Evolutionary conservation across 1,140 invertebrate genomes (phyloP), one percentile per base, ranked within the genome.

Genomic region (Bombus superbus): DNA sequence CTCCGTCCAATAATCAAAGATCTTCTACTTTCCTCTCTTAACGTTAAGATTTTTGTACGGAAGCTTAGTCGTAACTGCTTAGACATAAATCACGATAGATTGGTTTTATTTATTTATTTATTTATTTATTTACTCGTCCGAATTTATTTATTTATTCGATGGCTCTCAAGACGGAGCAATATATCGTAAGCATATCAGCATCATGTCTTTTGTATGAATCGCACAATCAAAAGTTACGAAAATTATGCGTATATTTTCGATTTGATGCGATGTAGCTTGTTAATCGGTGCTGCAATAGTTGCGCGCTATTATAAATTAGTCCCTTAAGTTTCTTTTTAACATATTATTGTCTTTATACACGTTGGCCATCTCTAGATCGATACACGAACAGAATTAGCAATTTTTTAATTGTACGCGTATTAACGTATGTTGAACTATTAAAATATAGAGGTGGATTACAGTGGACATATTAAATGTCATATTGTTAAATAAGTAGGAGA

Each of bases 131-230:
- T 47, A 47, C 6, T 32, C 5, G 42, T 79, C 42, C 40, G 66
- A 59, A 47, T 10, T 22, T 86, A 85, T 83, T 85, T 90, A 85
- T 89, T 89, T 82, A 76, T 86, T 68, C 38, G 22, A 59, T 71
- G 71, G 71, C 62, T 76, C 25, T 1, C 62, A 40, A 77, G 74
- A 79, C 69, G 44, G 74, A 87, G 81, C 87, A 90, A 88, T 91
- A 91, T 88, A 88, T 89, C 84, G 42, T 78, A 78, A 89, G 90
- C 90, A 91, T 91, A 91, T 91, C 90, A 91, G 68, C 66, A 91
- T 91, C 90, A 91, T 53, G 28, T 53, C 32, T 35, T 76, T 32
- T 15, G 73, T 57, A 77, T 77, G 38, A 35, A 77, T 77, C 42
- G 57, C 57, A 44, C 57, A 35, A 69, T 77, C 35, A 42, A 4